Evolutionary conservation across 2,797 vertebrate genomes (phyloP).

Genomic region (Ctenopoma multispine): DNA sequence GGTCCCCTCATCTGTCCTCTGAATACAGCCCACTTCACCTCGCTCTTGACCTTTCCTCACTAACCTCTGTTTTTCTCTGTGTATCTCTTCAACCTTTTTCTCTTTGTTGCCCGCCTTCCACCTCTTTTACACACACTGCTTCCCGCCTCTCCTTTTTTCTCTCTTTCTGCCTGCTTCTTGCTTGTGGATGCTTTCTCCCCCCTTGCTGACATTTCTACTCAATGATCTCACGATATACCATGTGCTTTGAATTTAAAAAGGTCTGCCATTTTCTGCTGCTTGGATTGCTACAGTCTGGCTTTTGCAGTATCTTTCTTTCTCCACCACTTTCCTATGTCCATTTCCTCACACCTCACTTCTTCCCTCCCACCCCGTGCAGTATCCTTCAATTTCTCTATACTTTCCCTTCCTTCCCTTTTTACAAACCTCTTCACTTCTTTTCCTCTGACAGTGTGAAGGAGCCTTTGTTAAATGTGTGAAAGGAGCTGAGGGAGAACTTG

Average conservation of each 20-base stretch:
- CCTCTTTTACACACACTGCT: constrained; percentile 23
- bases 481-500: constrained; percentile 56
- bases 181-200: constrained; percentile 46
- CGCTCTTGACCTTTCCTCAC: constrained; percentile 23
- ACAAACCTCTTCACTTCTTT: constrained; percentile 1
- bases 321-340: constrained; percentile 29
- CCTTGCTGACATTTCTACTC: constrained; percentile 77
- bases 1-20: constrained; percentile 21
- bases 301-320: constrained; percentile 23
- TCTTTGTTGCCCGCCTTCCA: constrained; percentile 1
- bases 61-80: constrained; percentile 16
- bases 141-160: background rate
- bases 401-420: constrained; percentile 34
- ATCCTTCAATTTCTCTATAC: constrained; percentile 46
- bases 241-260: constrained; percentile 77
- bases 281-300: constrained; percentile 39
- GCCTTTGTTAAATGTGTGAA: constrained; percentile 71
- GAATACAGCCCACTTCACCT: constrained; percentile 23
- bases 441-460: constrained; percentile 37
- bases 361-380: constrained; percentile 8
- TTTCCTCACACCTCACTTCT: background rate
- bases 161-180: constrained; percentile 15
- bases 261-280: constrained; percentile 49
- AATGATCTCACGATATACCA: constrained; percentile 77
- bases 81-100: constrained; percentile 5